Evolutionary conservation across 2,797 vertebrate species (phyloP).

Genomic region (Halcyon chelicuti): DNA sequence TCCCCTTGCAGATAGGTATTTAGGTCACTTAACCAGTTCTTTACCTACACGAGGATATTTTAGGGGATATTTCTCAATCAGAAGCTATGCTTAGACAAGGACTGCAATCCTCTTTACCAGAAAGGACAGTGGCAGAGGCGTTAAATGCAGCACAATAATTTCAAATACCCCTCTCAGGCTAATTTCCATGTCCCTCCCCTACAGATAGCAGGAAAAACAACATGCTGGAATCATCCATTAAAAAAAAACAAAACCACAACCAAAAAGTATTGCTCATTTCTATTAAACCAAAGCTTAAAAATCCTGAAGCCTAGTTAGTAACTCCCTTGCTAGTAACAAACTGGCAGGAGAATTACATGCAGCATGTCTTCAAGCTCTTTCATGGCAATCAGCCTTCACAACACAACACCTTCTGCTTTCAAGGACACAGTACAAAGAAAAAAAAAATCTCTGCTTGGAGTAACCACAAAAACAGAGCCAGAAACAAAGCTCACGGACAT

Average conservation of each 20-base stretch:
- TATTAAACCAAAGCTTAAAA: not conserved
- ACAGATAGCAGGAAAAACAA: not conserved
- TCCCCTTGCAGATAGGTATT: not conserved
- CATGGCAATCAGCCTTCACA: not conserved
- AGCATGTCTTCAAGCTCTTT: not conserved
- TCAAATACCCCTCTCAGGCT: not conserved
- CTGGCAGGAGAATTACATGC: not conserved
- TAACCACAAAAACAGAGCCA: not conserved
- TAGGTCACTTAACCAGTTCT: not conserved
- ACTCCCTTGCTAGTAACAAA: not conserved
- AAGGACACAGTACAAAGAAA: not conserved
- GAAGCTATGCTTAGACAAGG: not conserved
- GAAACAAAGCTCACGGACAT: not conserved
- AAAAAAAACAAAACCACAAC: too few species aligned
- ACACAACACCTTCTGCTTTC: slow-evolving; percentile 17
- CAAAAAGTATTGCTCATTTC: not conserved
- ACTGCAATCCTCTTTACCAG: not conserved
- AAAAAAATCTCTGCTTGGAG: not conserved
- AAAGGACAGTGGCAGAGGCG: not conserved
- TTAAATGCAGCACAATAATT: not conserved
- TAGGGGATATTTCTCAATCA: not conserved
- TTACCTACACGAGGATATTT: not conserved
- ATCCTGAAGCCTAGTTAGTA: not conserved
- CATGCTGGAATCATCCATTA: not conserved
- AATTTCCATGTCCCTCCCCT: not conserved